phyloP scores from a whole-genome alignment of 2,888 invertebrate genomes.

The Dioctria linearis region DNA sequence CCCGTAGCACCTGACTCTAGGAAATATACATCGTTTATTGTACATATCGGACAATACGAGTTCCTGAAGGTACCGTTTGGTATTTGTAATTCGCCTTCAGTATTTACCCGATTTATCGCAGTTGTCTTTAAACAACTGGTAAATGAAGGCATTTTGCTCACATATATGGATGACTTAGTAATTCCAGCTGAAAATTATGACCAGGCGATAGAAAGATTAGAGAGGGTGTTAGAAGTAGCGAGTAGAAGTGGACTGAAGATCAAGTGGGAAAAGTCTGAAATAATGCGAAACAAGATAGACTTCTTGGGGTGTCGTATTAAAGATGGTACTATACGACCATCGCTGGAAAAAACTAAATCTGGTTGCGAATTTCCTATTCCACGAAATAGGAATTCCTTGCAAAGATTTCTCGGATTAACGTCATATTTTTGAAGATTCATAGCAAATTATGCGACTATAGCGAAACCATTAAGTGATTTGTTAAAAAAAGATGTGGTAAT shows the following conservation, averaged over 20 bases:
- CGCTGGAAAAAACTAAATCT: conserved; percentile 42
- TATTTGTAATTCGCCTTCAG: conserved; percentile 64
- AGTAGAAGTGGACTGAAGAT: too few relatives aligned
- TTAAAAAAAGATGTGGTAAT: conserved; percentile 7
- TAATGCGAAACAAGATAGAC: too few relatives aligned
- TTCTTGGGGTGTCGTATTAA: too few relatives aligned
- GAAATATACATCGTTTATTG: conserved; percentile 55
- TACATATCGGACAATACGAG: conserved; percentile 60
- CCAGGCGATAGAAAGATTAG: conserved; percentile 38
- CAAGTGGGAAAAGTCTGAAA: too few relatives aligned
- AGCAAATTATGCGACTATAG: background rate
- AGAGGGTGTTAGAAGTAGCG: background rate
- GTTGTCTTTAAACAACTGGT: conserved; percentile 30
- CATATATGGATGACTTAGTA: conserved; percentile 5
- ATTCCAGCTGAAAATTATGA: conserved; percentile 1
- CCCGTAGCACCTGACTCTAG: conserved; percentile 50
- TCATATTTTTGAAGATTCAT: conserved; percentile 45
- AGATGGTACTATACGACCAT: too few relatives aligned
- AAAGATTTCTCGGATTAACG: conserved; percentile 26
- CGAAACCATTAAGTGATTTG: conserved; percentile 15
- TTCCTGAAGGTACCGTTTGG: conserved; percentile 67
- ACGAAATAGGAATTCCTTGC: background rate
- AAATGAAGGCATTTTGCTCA: conserved; percentile 13
- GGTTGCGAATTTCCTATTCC: conserved; percentile 45
- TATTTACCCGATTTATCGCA: conserved; percentile 62